These are phyloP conservation scores for Tribolium castaneum DNA, from an alignment of 1,140 invertebrate species.

Conservation along the genomic window DNA sequence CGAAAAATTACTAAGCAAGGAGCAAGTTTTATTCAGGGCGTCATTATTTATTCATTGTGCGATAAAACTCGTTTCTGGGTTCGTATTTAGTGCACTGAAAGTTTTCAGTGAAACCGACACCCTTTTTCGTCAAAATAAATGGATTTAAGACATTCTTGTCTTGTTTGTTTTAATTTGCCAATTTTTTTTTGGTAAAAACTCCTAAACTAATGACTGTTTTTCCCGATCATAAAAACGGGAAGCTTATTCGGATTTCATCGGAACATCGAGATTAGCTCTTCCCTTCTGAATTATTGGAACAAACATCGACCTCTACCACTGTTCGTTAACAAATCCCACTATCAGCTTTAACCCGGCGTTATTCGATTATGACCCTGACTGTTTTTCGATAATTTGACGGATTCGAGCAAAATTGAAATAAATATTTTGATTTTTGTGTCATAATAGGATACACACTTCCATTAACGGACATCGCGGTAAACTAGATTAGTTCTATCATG, in stretches of 20 bases:
- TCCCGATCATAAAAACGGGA: not conserved
- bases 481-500: not conserved
- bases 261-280: conserved; percentile 1
- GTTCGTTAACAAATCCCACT: conserved; percentile 12
- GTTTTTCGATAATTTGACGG: not conserved
- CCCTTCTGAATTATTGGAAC: conserved; percentile 14
- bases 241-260: conserved; percentile 2
- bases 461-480: not conserved
- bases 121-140: too few species aligned
- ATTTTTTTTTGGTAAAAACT: not conserved
- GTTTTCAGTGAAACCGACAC: too few species aligned
- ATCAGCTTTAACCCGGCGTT: not conserved
- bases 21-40: not conserved
- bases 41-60: not conserved
- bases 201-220: not conserved
- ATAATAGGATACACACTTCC: not conserved
- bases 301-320: conserved; percentile 5
- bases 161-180: too few species aligned
- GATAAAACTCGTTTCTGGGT: not conserved
- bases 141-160: too few species aligned
- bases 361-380: not conserved
- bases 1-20: not conserved
- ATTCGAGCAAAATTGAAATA: not conserved
- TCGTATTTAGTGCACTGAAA: not conserved
- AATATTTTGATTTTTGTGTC: not conserved